Conservation (phyloP, 2,888 invertebrate genomes). For the Dendrolimus houi region DNA sequence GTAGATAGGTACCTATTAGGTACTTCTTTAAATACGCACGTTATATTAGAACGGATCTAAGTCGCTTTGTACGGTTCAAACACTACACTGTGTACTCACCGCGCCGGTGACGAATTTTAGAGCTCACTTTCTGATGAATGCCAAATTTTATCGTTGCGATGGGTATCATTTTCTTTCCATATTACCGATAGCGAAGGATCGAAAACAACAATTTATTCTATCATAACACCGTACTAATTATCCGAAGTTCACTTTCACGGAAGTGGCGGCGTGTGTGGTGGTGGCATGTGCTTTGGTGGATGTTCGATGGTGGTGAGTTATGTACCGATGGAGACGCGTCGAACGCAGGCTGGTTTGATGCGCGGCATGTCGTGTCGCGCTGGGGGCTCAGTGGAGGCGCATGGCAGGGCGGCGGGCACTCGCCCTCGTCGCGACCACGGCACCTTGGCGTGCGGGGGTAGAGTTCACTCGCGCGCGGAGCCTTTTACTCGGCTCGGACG, state of each 20-base stretch:
- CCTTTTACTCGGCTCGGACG: conserved; percentile 43
- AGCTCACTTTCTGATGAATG: conserved; percentile 76
- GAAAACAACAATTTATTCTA: not conserved
- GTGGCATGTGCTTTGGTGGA: conserved; percentile 37
- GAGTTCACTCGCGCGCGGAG: conserved; percentile 43
- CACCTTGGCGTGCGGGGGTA: conserved; percentile 20
- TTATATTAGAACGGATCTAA: not conserved
- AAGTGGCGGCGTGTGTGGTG: conserved; percentile 10
- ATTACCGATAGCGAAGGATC: conserved; percentile 16
- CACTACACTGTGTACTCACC: conserved; percentile 75
- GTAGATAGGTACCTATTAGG: too few species aligned
- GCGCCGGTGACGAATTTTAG: conserved; percentile 60
- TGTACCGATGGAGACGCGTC: conserved; percentile 76
- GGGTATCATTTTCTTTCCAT: conserved; percentile 73
- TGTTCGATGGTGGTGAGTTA: conserved; percentile 40
- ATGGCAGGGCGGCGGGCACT: conserved; percentile 44
- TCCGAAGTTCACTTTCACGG: conserved; percentile 34
- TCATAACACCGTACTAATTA: conserved; percentile 22
- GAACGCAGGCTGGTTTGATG: conserved; percentile 73
- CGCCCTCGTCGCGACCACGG: conserved; percentile 24
- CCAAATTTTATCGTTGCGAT: conserved; percentile 80
- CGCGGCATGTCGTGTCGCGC: conserved; percentile 66
- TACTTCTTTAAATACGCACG: too few species aligned
- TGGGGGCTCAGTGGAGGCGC: conserved; percentile 60
- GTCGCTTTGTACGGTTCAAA: not conserved